Evolutionary conservation across 1,140 invertebrate species (phyloP), one percentile per base, ranked within the genome.

Genomic region (Tetramorium alpestre): DNA sequence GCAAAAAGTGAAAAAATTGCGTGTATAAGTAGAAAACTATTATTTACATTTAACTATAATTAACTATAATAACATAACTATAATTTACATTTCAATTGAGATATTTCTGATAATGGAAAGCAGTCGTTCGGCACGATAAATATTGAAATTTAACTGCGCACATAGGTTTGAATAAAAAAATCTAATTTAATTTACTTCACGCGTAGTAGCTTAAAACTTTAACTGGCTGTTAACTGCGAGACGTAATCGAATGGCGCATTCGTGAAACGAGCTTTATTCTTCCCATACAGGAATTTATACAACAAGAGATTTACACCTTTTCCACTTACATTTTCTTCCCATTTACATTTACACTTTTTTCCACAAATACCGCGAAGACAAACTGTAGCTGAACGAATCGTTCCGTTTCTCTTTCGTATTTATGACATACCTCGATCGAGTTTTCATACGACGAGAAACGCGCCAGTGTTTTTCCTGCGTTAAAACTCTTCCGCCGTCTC

Each of bases 161-260:
- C 25, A 13, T 64, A 75, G 56, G 49, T 75, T 41, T 2, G 75
- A 41, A 64, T 64, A 47, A 49, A 64, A 28, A 49, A 38, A 49
- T 47, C 25, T 58, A 33, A 11, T 78, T 65, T 65, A 78, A 78
- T 78, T 78, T 77, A 64, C 25, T 33, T 65, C 18, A 41, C 18
- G 2, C 41, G 41, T 13, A 6, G 22, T 49, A n/a, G 5, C 11
- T 69, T 47, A 49, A 47, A 51, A 25, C 47, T 51, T n/a, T 73
- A 33, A 33, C 33, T 18, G 13, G 5, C 41, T 47, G 70, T 51
- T 38, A 54, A 51, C 28, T 16, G 49, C 58, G 33, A 33, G 18
- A 16, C 25, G 11, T 64, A 65, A 65, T 78, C 62, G 60, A 78
- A 78, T 78, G 22, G 41, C 7, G 28, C 16, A 25, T 49, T 25